Evolutionary conservation across 2,888 invertebrate genomes (phyloP).

Genomic region (Tiliacea citrago): DNA sequence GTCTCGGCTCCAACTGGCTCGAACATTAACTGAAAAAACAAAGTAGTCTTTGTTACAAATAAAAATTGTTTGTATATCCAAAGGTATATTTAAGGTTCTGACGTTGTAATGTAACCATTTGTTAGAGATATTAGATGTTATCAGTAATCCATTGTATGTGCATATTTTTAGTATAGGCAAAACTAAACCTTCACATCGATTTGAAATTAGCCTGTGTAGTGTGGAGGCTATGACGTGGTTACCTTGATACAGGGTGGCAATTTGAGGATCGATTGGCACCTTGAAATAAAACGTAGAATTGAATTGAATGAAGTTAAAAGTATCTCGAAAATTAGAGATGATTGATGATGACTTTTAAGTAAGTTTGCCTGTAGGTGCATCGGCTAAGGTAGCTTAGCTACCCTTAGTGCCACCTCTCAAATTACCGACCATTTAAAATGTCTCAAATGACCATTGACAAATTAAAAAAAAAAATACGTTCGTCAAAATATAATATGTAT

Average conservation of each 20-base stretch:
- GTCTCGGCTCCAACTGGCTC: conserved; percentile 76
- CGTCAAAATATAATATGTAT: neutral
- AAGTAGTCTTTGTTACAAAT: conserved; percentile 45
- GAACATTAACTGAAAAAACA: conserved; percentile 84
- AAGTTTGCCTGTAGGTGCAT: neutral
- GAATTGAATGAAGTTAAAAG: neutral
- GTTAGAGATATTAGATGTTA: conserved; percentile 44
- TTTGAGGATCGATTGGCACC: neutral
- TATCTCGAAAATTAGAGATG: neutral
- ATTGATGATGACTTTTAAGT: neutral
- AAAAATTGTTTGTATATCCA: neutral
- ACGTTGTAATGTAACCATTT: conserved; percentile 31
- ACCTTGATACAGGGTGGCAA: neutral
- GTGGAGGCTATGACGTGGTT: neutral
- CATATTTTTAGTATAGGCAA: conserved; percentile 18
- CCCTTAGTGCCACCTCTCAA: neutral
- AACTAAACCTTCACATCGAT: conserved; percentile 18
- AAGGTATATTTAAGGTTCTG: conserved; percentile 31
- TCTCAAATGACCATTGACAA: neutral
- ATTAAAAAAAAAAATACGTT: neutral
- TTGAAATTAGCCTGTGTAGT: conserved; percentile 8
- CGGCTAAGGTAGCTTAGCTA: too few relatives aligned
- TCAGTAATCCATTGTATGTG: conserved; percentile 40
- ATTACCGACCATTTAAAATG: neutral
- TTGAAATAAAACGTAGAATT: neutral